Base-by-base conservation (phyloP, 2,113 vertebrate genomes). In the Saiga tatarica region DNA sequence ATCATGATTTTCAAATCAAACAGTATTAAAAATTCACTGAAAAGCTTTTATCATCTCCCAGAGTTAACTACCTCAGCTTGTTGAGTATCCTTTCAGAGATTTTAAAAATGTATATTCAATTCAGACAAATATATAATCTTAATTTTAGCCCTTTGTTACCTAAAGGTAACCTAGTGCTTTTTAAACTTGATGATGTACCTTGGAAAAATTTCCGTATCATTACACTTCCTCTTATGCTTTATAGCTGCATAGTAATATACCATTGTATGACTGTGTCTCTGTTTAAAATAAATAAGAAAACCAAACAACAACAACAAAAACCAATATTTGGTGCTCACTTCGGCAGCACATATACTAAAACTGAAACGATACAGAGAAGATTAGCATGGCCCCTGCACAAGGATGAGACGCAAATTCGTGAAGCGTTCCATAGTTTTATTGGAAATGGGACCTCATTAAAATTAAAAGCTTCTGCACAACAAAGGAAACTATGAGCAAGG, bases 101-200 rank as follows among this genome's bases (percentile, higher is more conserved):
- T 94, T 91, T 78, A 17, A 52, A 87, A 95, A 26, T 89, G 23
- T 3, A 33, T 55, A 91, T 95, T 95, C 4, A 95, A 30, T 88
- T 89, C 88, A 95, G 57, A 91, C 7, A 85, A 95, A 67, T 88
- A 79, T 0, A 84, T 94, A 92, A 71, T 96, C 52, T 83, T 57
- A 45, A 4, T 36, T 90, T 90, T 60, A 94, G 62, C 33, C 36
- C 3, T 89, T 91, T 94, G 47, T n/a, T 90, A 83, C 25, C 28
- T 81, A 87, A 87, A 59, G 2, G 1, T 85, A 96, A 62, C 11
- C 19, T 39, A 79, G 30, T 91, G 4, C 12, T 64, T 62, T 95
- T 93, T 52, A 25, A 86, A 83, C 21, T 79, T 83, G 42, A 33
- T 39, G 28, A 47, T 21, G 19, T 33, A 36, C 39, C n/a, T 92